Conservation (phyloP, 2,888 invertebrate genomes). For the Trichogramma dendrolimi region DNA sequence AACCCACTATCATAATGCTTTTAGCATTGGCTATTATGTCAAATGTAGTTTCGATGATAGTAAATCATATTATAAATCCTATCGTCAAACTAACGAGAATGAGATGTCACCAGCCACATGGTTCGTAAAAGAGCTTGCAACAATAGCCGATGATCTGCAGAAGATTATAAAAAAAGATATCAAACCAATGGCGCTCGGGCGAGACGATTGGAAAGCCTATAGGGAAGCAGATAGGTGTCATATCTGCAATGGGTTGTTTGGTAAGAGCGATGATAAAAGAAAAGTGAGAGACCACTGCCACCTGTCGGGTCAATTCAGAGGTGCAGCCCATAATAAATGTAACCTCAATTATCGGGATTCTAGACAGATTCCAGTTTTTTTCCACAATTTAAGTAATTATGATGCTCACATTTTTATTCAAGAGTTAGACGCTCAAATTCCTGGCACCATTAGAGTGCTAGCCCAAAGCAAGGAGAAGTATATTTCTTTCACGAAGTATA, state of each 20-base stretch:
- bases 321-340: slow-evolving; percentile 28
- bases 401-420: slow-evolving; percentile 34
- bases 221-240: slow-evolving; percentile 5
- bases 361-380: slow-evolving; percentile 37
- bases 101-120: slow-evolving; percentile 11
- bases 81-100: slow-evolving; percentile 1
- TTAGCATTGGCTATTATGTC: slow-evolving; percentile 31
- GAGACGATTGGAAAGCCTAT: not conserved
- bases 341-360: slow-evolving; percentile 40
- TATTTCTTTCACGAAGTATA: slow-evolving; percentile 28
- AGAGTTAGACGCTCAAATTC: no score
- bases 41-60: slow-evolving; percentile 31
- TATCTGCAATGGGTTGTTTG: slow-evolving; percentile 21
- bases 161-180: not conserved
- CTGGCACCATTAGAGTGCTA: no score
- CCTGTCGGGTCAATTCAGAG: slow-evolving; percentile 19
- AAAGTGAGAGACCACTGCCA: slow-evolving; percentile 29
- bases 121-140: slow-evolving; percentile 6
- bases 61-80: slow-evolving; percentile 16
- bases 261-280: slow-evolving; percentile 10
- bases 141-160: not conserved
- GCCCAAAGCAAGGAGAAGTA: slow-evolving; percentile 42
- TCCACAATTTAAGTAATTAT: no score
- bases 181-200: slow-evolving; percentile 4
- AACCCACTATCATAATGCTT: slow-evolving; percentile 31